Evolutionary conservation across 1,140 invertebrate genomes (phyloP).

Genomic region (Euborellia annulipes): DNA sequence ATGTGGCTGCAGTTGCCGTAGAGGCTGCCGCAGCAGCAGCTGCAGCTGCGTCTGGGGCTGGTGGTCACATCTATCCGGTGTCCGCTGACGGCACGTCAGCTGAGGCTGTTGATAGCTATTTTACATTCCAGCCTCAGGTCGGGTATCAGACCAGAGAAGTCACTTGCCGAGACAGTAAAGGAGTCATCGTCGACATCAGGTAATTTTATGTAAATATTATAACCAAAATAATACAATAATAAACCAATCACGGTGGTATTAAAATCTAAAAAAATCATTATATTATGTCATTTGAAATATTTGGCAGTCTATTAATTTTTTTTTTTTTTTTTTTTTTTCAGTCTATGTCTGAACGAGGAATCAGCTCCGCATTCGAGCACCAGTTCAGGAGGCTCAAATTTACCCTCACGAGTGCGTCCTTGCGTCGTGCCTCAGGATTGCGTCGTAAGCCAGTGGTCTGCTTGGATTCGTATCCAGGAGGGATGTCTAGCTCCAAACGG

Average conservation of each 20-base stretch:
- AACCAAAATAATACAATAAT: too few species aligned
- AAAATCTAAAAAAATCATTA: too few species aligned
- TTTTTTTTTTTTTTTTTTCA: slow-evolving; percentile 13
- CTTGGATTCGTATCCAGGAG: slow-evolving; percentile 23
- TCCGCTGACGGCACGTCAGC: slow-evolving; percentile 3
- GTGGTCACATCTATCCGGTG: background rate
- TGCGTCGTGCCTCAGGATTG: slow-evolving; percentile 30
- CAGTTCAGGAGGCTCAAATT: slow-evolving; percentile 9
- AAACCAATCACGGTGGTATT: too few species aligned
- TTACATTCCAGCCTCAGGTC: slow-evolving; percentile 23
- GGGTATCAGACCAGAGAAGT: slow-evolving; percentile 24
- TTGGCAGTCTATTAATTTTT: background rate
- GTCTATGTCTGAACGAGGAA: slow-evolving; percentile 10
- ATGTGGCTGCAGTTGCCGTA: too few species aligned
- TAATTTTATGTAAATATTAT: too few species aligned
- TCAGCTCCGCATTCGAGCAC: slow-evolving; percentile 10
- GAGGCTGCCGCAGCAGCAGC: background rate
- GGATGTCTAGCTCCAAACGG: slow-evolving; percentile 27
- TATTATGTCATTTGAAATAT: background rate
- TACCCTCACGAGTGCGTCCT: slow-evolving; percentile 20
- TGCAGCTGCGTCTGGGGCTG: background rate
- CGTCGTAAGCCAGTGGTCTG: slow-evolving; percentile 27
- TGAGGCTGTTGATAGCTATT: slow-evolving; percentile 10
- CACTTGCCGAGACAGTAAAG: slow-evolving; percentile 21
- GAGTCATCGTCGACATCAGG: slow-evolving; percentile 20